Base-by-base conservation (phyloP, 1,140 invertebrate species). In the Papilio polytes region DNA sequence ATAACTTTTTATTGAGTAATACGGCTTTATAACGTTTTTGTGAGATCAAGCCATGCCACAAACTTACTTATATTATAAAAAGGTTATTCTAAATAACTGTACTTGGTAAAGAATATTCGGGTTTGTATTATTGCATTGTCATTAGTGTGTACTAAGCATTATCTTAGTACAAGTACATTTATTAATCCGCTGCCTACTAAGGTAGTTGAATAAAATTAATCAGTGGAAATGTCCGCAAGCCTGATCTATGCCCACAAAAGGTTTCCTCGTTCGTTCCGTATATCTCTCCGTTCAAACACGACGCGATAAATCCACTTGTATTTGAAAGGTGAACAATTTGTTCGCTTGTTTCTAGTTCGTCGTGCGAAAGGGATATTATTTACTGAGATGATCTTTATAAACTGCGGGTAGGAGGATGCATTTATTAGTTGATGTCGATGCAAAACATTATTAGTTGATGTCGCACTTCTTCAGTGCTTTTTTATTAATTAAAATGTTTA, bases 81-180 rank as follows among this genome's bases (percentile, higher is more conserved):
- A 0, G 36, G 36, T 48, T 12, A 48, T 48, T 12, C 46, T 13
- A 48, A 15, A 48, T 48, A 48, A 48, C 46, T 1, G 2, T 48
- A 1, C 15, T 12, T 48, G 46, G 10, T 48, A 4, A 13, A 66
- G 22, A 26, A 66, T 22, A 31, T 31, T 56, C n/a, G n/a, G 0
- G 0, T 56, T 26, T 63, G 2, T 31, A 66, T 15, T 15, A 66
- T 1, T 2, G 26, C 63, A 31, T 31, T 26, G 6, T 22, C 59
- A 20, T n/a, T n/a, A 59, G 20, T 63, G 20, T 63, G 22, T 22
- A 22, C 59, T 2, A 4, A 66, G 0, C 2, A 31, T 66, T 26
- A 66, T 66, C 63, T 36, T 66, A 36, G 10, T 31, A 66, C 63
- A 44, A 66, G 98, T 73, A 97, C 98, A 3, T 56, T 20, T 46